Percentiles rank a stretch among this genome's conserved stretches.
Evolutionary conservation across 2,113 vertebrate genomes (phyloP).

Genomic region (Lamprotornis superbus): DNA sequence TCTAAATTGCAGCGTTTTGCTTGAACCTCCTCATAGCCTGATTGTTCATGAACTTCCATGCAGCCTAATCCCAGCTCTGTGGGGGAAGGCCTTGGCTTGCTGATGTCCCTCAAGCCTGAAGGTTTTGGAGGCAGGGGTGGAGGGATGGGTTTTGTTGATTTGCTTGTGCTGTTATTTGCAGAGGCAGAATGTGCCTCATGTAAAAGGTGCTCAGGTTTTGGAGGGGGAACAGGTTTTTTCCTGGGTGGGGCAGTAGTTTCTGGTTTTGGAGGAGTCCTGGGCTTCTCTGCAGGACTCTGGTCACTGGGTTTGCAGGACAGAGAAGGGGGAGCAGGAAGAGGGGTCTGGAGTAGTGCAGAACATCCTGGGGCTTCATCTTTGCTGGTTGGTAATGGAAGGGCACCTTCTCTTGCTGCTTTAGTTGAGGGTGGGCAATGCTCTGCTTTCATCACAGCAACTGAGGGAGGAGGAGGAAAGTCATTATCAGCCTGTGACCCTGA

Average conservation of each 20-base stretch:
- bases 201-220: slow-evolving; percentile 69
- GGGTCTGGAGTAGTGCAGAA: slow-evolving; percentile 38
- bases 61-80: background rate
- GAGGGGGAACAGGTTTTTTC: slow-evolving; percentile 69
- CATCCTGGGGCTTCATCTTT: slow-evolving; percentile 66
- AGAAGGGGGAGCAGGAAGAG: background rate
- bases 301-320: slow-evolving; percentile 41
- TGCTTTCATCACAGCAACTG: slow-evolving; percentile 73
- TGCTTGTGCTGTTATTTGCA: slow-evolving; percentile 2
- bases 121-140: background rate
- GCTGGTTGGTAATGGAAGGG: background rate
- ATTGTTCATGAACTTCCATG: background rate
- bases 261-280: slow-evolving; percentile 71
- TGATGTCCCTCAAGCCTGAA: background rate
- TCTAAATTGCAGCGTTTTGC: background rate
- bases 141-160: background rate
- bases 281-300: slow-evolving; percentile 62
- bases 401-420: slow-evolving; percentile 38
- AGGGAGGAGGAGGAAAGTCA: slow-evolving; percentile 79
- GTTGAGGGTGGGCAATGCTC: slow-evolving; percentile 42
- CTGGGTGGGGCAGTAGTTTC: slow-evolving; percentile 45
- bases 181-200: background rate
- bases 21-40: background rate
- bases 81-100: background rate
- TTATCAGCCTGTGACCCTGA: slow-evolving; percentile 60